Evolutionary conservation across 2,888 invertebrate genomes (phyloP), one percentile per base, ranked within the genome.

Genomic region (Mythimna impura): DNA sequence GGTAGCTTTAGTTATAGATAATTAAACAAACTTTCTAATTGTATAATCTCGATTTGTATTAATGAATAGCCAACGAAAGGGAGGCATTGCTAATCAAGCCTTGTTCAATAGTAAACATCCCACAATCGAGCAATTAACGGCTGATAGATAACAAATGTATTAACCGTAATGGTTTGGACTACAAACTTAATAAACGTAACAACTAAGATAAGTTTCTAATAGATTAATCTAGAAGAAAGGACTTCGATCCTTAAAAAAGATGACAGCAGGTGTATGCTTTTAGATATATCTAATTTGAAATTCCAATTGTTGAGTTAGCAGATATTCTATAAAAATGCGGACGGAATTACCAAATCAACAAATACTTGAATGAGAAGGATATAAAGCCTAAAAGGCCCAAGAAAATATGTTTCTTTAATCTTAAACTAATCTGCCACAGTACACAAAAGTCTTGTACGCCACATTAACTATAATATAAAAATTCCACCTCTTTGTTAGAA

Each of bases 111-210:
- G 64, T 62, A 65, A 81, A 84, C 84, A 80, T 76, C 71, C 61
- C 60, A 81, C 84, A 77, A 82, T 84, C 84, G 71, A 52, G 71
- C 73, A 84, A 84, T 84, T 84, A 82, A 69, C 78, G 60, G 43
- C 36, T 52, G 69, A 20, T 66, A 71, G 73, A 77, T 81, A 81
- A 73, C 73, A 78, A 57, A 73, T 69, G 71, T 71, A 71, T 67
- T 80, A 47, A 75, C 55, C 25, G 50, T 61, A 65, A 73, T 60
- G 43, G 54, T 62, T 52, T 36, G 50, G 70, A 54, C 34, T 69
- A 66, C 36, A 52, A 74, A 36, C 25, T 52, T n/a, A 20, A 14
- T 54, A 14, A 36, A 55, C 20, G 10, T 40, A 58, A n/a, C 25
- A 12, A 40, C 25, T 4, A 17, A 60, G 47, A 58, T 55, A 40